phyloP scores from a whole-genome alignment of 2,888 invertebrate genomes.

The Diploptera punctata region DNA sequence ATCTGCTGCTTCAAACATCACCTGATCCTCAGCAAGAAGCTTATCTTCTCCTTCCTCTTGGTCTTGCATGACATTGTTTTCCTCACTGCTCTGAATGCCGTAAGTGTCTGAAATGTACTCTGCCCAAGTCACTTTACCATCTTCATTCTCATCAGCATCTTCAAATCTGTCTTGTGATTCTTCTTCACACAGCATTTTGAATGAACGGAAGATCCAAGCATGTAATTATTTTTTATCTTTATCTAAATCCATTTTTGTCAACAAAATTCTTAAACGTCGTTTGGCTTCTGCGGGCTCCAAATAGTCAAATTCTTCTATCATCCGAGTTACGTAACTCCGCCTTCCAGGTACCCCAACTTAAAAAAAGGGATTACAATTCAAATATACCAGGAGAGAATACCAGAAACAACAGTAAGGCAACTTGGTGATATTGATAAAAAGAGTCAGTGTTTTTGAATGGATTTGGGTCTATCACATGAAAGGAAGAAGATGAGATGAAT shows the following conservation, averaged over 20 bases:
- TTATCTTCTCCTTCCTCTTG: constrained; percentile 53
- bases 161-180: constrained; percentile 85
- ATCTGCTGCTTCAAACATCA: constrained; percentile 88
- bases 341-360: too few species aligned
- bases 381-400: too few species aligned
- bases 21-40: constrained; percentile 80
- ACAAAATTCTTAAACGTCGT: constrained; percentile 72
- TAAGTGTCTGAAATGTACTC: constrained; percentile 92
- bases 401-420: too few species aligned
- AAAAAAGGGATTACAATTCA: too few species aligned
- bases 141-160: constrained; percentile 84
- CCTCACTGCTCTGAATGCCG: constrained; percentile 65
- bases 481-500: too few species aligned
- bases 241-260: constrained; percentile 89
- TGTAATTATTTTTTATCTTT: constrained; percentile 84
- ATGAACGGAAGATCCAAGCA: constrained; percentile 92
- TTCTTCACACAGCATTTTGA: constrained; percentile 82
- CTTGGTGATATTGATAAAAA: too few species aligned
- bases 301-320: constrained; percentile 89
- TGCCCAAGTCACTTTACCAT: constrained; percentile 84
- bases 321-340: too few species aligned
- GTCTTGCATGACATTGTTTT: constrained; percentile 57
- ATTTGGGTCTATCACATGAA: too few species aligned
- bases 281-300: constrained; percentile 87
- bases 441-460: too few species aligned